Base-by-base conservation (phyloP, 2,113 vertebrate species). In the Cynoglossus semilaevis region DNA sequence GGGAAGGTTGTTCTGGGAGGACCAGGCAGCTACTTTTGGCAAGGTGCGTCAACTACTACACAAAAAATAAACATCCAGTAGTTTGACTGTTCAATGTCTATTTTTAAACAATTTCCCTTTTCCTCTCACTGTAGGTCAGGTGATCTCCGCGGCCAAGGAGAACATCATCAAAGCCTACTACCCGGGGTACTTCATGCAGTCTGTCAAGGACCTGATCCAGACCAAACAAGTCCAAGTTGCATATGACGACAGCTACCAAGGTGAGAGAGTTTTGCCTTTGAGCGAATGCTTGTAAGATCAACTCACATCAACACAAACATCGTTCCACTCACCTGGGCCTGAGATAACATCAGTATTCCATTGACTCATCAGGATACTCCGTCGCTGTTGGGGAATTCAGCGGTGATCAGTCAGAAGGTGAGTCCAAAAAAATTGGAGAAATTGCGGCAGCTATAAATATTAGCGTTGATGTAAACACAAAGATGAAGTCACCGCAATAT, bases 21-120 rank as follows among this genome's bases (percentile, higher is more conserved):
- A 41, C 94, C 94, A 1, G 94, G 94, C 49, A 95, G 94, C 84
- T 95, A 91, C 73, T 96, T 82, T 80, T 96, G 94, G 94, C 94
- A 96, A 93, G 94, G 94, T 95, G 77, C 76, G 70, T 34, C 17
- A 44, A 50, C 42, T 17, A 15, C 13, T 19, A 41, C n/a, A 48
- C 16, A 7, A 19, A 7, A 15, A 16, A 44, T 5, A 3, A n/a
- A 43, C 1, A 12, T 38, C 0, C 0, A n/a, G 16, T 9, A 8
- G 13, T 61, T 6, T 35, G 58, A 63, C 45, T 36, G 17, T 15
- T 2, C 7, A 9, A 40, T 10, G 1, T 41, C 13, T 1, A 3
- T 12, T 45, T 52, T 43, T 0, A 35, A 38, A 22, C 22, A 9
- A 48, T 16, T 64, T 18, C 35, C 13, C 38, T 7, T 36, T 40